phyloP scores from a whole-genome alignment of 2,888 invertebrate species.

The Erynnis tages region DNA sequence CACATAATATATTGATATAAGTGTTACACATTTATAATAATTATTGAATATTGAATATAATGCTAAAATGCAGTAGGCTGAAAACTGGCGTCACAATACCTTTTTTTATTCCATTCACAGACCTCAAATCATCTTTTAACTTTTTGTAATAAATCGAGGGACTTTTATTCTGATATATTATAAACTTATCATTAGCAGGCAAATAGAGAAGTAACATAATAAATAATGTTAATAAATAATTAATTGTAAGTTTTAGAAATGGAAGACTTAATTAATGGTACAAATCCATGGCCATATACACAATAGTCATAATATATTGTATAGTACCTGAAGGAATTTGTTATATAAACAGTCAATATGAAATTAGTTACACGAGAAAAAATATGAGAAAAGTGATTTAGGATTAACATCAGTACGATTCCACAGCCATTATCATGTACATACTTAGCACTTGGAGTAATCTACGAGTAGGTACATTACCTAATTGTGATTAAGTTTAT shows the following conservation, averaged over 20 bases:
- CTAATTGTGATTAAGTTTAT: slow-evolving; percentile 49
- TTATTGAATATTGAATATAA: slow-evolving; percentile 6
- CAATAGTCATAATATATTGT: slow-evolving; percentile 49
- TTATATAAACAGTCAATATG: slow-evolving; percentile 47
- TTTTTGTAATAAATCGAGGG: neutral
- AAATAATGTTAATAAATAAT: slow-evolving; percentile 49
- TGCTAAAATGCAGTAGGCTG: slow-evolving; percentile 22
- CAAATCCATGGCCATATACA: slow-evolving; percentile 65
- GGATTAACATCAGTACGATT: slow-evolving; percentile 74
- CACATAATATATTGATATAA: slow-evolving; percentile 33
- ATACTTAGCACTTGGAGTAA: slow-evolving; percentile 72
- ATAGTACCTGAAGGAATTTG: slow-evolving; percentile 48
- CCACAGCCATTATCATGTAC: slow-evolving; percentile 76
- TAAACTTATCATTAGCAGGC: slow-evolving; percentile 62
- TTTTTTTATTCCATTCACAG: slow-evolving; percentile 15
- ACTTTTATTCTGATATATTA: slow-evolving; percentile 4
- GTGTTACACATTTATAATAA: slow-evolving; percentile 23
- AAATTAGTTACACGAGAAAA: slow-evolving; percentile 50
- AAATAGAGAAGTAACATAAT: slow-evolving; percentile 55
- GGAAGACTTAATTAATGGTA: slow-evolving; percentile 77
- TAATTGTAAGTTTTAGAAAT: slow-evolving; percentile 65
- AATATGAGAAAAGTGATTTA: slow-evolving; percentile 59
- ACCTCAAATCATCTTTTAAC: slow-evolving; percentile 9
- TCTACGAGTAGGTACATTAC: slow-evolving; percentile 48
- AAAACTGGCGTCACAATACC: slow-evolving; percentile 14